Evolutionary conservation across 2,797 vertebrate species (phyloP).

Genomic region (Atherinosoma microstoma): DNA sequence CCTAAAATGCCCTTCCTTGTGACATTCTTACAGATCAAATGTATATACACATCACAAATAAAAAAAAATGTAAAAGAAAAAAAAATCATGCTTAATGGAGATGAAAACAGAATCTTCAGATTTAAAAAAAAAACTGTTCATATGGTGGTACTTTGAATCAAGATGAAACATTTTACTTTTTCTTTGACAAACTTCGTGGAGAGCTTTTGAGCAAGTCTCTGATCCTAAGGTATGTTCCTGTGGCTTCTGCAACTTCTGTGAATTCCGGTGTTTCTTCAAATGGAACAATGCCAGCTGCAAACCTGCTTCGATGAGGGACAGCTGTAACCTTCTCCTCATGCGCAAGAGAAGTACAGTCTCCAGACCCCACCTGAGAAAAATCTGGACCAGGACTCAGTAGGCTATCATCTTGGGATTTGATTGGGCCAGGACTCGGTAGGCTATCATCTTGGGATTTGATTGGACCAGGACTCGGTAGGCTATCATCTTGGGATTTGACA

Average conservation of each 20-base stretch:
- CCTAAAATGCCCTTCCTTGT: slow-evolving; percentile 6
- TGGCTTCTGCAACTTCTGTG: slow-evolving; percentile 94
- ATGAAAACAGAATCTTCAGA: slow-evolving; percentile 30
- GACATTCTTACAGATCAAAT: slow-evolving; percentile 39
- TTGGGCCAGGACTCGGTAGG: slow-evolving; percentile 23
- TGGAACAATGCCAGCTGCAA: slow-evolving; percentile 93
- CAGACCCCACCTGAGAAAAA: not conserved
- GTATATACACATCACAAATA: slow-evolving; percentile 45
- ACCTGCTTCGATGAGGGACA: slow-evolving; percentile 93
- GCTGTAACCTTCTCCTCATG: slow-evolving; percentile 65
- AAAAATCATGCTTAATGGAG: slow-evolving; percentile 34
- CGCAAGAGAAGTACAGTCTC: slow-evolving; percentile 27
- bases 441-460: slow-evolving; percentile 11
- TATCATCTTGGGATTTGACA: slow-evolving; percentile 26
- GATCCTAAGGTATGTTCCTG: slow-evolving; percentile 93
- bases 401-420: slow-evolving; percentile 27
- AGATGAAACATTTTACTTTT: slow-evolving; percentile 75
- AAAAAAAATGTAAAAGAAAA: slow-evolving; percentile 23
- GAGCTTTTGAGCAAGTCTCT: slow-evolving; percentile 92
- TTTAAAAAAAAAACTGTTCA: slow-evolving; percentile 52
- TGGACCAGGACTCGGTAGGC: slow-evolving; percentile 23
- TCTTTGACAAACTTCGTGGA: slow-evolving; percentile 91
- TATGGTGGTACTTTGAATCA: slow-evolving; percentile 11
- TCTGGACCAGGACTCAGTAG: slow-evolving; percentile 29
- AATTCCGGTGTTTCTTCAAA: slow-evolving; percentile 98